These are phyloP conservation scores for Brachymystax lenok DNA, from an alignment of 2,797 vertebrate species.

Conservation along the genomic window DNA sequence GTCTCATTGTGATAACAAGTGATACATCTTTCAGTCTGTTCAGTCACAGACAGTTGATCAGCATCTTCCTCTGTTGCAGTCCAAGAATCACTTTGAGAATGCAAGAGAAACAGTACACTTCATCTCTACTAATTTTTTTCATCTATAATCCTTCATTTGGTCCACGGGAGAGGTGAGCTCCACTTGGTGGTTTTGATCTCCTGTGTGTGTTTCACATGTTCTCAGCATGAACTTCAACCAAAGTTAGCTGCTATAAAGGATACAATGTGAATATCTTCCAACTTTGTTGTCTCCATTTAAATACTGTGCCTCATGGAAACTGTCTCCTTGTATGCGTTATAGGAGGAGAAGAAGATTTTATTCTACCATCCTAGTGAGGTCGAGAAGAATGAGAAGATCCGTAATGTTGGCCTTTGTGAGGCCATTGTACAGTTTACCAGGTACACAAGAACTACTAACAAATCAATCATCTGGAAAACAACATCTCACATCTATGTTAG, in stretches of 20 bases:
- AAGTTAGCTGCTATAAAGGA: not conserved
- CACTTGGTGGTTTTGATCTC: not conserved
- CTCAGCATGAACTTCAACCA: not conserved
- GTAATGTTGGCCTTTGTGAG: conserved; percentile 97
- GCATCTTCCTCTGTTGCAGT: conserved; percentile 52
- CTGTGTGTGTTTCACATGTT: not conserved
- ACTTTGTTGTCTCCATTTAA: not conserved
- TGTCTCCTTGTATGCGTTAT: conserved; percentile 16
- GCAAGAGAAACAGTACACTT: conserved; percentile 90
- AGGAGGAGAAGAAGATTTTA: conserved; percentile 99
- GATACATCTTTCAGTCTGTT: not conserved
- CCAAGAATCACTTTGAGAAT: conserved; percentile 82
- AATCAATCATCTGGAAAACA: too few species aligned
- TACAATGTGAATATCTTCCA: not conserved
- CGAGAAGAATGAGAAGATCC: conserved; percentile 98
- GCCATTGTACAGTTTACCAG: conserved; percentile 99
- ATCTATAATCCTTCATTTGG: conserved; percentile 95
- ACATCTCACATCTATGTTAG: too few species aligned
- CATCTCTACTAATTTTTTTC: conserved; percentile 90
- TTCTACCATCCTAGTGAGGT: conserved; percentile 97
- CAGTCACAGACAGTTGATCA: not conserved
- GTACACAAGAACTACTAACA: conserved; percentile 59
- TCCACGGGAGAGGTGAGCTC: conserved; percentile 85
- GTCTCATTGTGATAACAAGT: not conserved
- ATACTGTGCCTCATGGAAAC: not conserved